These are phyloP conservation scores for Hyles euphorbiae DNA, from an alignment of 1,140 invertebrate species.

Conservation along the genomic window DNA sequence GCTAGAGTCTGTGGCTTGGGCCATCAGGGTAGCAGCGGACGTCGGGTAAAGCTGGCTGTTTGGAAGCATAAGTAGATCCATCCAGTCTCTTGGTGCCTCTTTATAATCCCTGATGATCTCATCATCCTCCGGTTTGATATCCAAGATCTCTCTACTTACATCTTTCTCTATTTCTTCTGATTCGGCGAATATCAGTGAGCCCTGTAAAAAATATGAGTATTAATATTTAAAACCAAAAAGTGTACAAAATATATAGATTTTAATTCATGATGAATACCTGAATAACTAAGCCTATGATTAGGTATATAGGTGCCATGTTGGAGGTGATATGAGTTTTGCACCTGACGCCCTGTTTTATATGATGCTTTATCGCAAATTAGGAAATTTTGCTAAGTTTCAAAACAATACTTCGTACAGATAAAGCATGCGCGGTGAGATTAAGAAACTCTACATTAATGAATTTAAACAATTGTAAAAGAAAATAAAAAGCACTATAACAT, in stretches of 20 bases:
- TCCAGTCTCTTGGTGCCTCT: conserved; percentile 37
- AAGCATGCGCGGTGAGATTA: conserved; percentile 19
- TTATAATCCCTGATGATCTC: conserved; percentile 26
- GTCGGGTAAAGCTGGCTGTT: conserved; percentile 34
- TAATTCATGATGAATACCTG: conserved; percentile 39
- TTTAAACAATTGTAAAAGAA: background rate
- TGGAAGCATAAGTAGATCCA: conserved; percentile 33
- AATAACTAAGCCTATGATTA: conserved; percentile 44
- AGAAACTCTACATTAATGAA: conserved; percentile 8
- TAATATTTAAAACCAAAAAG: conserved; percentile 2
- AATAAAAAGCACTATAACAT: background rate
- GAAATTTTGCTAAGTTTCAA: conserved; percentile 29
- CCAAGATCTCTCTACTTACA: conserved; percentile 15
- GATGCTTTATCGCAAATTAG: conserved; percentile 36
- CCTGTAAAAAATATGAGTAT: conserved; percentile 26
- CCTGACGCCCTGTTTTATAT: conserved; percentile 40
- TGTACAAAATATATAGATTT: no score
- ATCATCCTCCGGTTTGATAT: conserved; percentile 18
- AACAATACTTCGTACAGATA: conserved; percentile 26
- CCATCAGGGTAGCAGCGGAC: conserved; percentile 49
- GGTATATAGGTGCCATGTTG: conserved; percentile 47
- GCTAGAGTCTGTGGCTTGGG: conserved; percentile 40
- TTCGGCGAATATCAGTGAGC: conserved; percentile 19
- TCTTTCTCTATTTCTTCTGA: conserved; percentile 13
- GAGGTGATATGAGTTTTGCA: conserved; percentile 25